phyloP scores from a whole-genome alignment of 1,140 invertebrate genomes.

The Lasioglossum albipes region DNA sequence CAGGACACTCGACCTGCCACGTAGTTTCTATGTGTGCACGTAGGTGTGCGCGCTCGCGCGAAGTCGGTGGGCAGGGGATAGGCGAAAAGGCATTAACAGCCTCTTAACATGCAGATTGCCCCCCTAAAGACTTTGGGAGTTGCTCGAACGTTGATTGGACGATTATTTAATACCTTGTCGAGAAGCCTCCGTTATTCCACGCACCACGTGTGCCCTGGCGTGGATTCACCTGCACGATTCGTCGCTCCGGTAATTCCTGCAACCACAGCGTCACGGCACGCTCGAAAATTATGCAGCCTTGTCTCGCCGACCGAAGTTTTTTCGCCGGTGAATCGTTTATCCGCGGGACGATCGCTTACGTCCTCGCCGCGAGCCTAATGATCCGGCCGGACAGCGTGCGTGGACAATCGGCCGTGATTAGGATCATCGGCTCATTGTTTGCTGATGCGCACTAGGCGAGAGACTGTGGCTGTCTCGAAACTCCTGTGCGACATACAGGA shows the following conservation, averaged over 20 bases:
- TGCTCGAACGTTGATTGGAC: constrained; percentile 76
- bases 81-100: constrained; percentile 78
- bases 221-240: constrained; percentile 31
- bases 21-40: background rate
- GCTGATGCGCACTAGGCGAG: background rate
- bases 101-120: constrained; percentile 80
- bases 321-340: background rate
- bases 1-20: background rate
- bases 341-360: background rate
- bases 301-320: background rate
- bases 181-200: constrained; percentile 57
- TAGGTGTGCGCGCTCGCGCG: background rate
- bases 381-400: background rate
- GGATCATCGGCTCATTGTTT: background rate
- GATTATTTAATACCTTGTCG: constrained; percentile 76
- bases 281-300: constrained; percentile 21
- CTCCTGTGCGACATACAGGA: too few relatives aligned
- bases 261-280: constrained; percentile 6
- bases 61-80: constrained; percentile 65
- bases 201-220: constrained; percentile 27
- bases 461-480: too few relatives aligned
- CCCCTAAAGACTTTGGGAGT: constrained; percentile 73
- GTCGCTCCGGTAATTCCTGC: constrained; percentile 24
- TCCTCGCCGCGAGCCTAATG: background rate
- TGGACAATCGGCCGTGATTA: background rate